phyloP scores from a whole-genome alignment of 2,113 vertebrate species.

The Neodontobutis hainanensis region DNA sequence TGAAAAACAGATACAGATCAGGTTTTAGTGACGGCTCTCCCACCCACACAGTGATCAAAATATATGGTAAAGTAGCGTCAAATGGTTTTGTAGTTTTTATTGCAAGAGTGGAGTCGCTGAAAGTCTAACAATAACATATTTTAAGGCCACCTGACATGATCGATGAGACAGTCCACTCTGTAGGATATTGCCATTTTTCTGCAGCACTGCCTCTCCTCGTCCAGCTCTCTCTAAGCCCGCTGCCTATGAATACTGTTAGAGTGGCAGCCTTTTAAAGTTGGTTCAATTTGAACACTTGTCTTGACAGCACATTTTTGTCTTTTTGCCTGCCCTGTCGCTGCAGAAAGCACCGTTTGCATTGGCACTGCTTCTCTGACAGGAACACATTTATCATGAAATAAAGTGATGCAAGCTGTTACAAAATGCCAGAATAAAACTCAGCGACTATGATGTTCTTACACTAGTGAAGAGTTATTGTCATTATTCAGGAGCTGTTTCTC shows the following conservation, averaged over 20 bases:
- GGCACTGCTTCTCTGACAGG: conserved; percentile 63
- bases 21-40: conserved; percentile 1
- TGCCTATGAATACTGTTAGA: conserved; percentile 65
- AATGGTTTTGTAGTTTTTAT: conserved; percentile 14
- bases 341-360: conserved; percentile 64
- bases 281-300: conserved; percentile 58
- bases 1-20: too few relatives aligned
- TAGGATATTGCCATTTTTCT: conserved; percentile 68
- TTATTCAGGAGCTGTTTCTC: conserved; percentile 45
- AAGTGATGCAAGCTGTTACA: conserved; percentile 67
- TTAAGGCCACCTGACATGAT: conserved; percentile 60
- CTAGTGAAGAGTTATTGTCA: conserved; percentile 38
- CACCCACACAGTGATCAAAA: conserved; percentile 25
- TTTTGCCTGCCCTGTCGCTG: neutral
- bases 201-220: conserved; percentile 29
- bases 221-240: conserved; percentile 36
- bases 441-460: conserved; percentile 31
- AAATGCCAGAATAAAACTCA: conserved; percentile 60
- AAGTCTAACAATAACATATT: conserved; percentile 51
- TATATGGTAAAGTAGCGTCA: neutral
- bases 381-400: conserved; percentile 76
- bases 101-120: conserved; percentile 15
- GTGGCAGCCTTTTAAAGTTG: conserved; percentile 61
- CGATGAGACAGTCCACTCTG: conserved; percentile 52
- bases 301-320: conserved; percentile 51